Percentiles rank a stretch among this genome's conserved stretches.
phyloP scores from a whole-genome alignment of 23 tunicate species.

The Styela clava region DNA sequence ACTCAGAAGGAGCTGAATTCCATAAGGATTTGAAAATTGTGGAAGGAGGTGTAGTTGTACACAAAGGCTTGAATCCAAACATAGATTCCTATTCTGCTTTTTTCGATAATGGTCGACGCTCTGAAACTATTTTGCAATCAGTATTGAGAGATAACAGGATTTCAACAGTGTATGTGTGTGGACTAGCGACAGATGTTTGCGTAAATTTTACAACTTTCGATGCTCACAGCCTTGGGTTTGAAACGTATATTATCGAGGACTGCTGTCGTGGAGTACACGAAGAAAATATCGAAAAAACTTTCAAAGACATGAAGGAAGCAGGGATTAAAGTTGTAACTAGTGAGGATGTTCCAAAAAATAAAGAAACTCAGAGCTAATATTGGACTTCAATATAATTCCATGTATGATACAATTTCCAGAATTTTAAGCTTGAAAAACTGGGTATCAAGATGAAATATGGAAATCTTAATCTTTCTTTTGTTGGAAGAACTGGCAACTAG shows the following conservation, averaged over 20 bases:
- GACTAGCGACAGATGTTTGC: constrained; percentile 91
- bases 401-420: no score
- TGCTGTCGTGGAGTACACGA: constrained; percentile 66
- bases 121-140: constrained; percentile 54
- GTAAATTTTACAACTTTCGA: constrained; percentile 72
- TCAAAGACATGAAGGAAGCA: constrained; percentile 25
- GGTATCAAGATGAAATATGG: no score
- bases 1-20: constrained; percentile 66
- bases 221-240: constrained; percentile 64
- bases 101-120: constrained; percentile 55
- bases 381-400: no score
- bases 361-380: no score
- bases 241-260: constrained; percentile 77
- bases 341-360: constrained; percentile 24
- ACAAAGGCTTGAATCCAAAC: constrained; percentile 47
- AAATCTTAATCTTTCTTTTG: no score
- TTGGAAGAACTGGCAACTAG: no score
- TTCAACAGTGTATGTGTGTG: constrained; percentile 58
- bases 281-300: constrained; percentile 25
- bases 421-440: no score
- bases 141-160: constrained; percentile 46
- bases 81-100: constrained; percentile 92
- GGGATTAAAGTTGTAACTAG: constrained; percentile 44
- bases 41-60: constrained; percentile 25
- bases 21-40: constrained; percentile 68